Evolutionary conservation across 2,888 invertebrate genomes (phyloP).

Genomic region (Imbricaverruca yamaguchii): DNA sequence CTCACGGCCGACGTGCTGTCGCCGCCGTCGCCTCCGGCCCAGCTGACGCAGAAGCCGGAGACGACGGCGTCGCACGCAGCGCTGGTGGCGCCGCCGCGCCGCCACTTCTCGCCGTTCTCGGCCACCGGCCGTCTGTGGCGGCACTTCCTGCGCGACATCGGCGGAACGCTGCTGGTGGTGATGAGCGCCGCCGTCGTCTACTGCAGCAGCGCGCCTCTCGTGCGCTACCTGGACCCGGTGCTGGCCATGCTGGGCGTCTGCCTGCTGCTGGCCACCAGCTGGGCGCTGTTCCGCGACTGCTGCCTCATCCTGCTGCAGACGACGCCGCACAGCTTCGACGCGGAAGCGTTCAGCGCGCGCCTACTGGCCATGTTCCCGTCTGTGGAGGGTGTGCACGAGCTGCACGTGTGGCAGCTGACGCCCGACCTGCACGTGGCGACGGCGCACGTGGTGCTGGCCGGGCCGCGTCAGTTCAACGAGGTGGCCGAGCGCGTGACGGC

Average conservation of each 20-base stretch:
- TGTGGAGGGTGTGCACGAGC: conserved; percentile 70
- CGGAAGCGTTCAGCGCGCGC: conserved; percentile 57
- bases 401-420: conserved; percentile 83
- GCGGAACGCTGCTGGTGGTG: conserved; percentile 21
- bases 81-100: not conserved
- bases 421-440: conserved; percentile 72
- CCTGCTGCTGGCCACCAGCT: conserved; percentile 62
- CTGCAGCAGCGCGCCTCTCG: conserved; percentile 43
- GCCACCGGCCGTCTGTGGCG: not conserved
- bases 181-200: not conserved
- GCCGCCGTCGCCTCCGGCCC: not conserved
- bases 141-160: conserved; percentile 2
- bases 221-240: conserved; percentile 65
- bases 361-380: conserved; percentile 59
- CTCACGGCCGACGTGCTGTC: not conserved
- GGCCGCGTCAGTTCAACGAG: conserved; percentile 45
- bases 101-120: not conserved
- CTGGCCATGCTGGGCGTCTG: conserved; percentile 66
- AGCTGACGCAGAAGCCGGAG: not conserved
- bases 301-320: conserved; percentile 80
- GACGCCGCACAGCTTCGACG: conserved; percentile 80
- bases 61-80: not conserved
- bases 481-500: conserved; percentile 54
- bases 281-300: conserved; percentile 64
- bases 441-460: conserved; percentile 67